Base-by-base conservation (phyloP, 2,888 invertebrate genomes). In the Scaptomyza flava region DNA sequence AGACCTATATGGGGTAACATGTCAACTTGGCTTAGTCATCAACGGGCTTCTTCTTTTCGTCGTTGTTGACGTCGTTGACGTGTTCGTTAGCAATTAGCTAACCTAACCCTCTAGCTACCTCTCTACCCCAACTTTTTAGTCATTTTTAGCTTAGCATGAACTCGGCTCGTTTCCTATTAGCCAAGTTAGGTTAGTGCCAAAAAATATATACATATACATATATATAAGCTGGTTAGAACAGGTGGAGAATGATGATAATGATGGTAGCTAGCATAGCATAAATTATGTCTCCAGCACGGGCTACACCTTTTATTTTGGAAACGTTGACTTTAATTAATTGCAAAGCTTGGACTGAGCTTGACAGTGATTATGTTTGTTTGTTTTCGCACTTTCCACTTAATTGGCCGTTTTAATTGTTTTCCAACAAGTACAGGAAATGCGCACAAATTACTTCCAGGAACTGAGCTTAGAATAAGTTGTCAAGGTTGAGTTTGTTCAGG, bases 71-170 rank as follows among this genome's bases (percentile, higher is more conserved):
- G 48, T 41, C 67, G 63, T 59, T 81, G 72, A 81, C 86, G 86
- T 84, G 83, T 83, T 75, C 52, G 71, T 42, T 64, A 53, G 70
- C 77, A 79, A 83, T 84, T 83, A 85, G 72, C 65, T 63, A 46
- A 50, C 17, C 11, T 51, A 14, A 53, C 45, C 66, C 56, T 27
- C 27, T 6, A 67, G 58, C 79, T 68, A 69, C 67, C 78, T 64
- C 46, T 9, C 36, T 14, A 17, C 17, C 63, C 58, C 14, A 9
- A 14, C 8, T 34, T 38, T 33, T 14, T 47, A 33, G 17, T 23
- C 23, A 20, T 41, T 11, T 48, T 56, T 46, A 52, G 61, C 59
- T 62, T 54, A 47, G 46, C 68, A 59, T 38, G 12, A 48, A 11
- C 38, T 48, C 45, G 51, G 31, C 59, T 64, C 67, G 72, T 68